Evolutionary conservation across 2,113 vertebrate genomes (phyloP).

Genomic region (Cairina moschata): DNA sequence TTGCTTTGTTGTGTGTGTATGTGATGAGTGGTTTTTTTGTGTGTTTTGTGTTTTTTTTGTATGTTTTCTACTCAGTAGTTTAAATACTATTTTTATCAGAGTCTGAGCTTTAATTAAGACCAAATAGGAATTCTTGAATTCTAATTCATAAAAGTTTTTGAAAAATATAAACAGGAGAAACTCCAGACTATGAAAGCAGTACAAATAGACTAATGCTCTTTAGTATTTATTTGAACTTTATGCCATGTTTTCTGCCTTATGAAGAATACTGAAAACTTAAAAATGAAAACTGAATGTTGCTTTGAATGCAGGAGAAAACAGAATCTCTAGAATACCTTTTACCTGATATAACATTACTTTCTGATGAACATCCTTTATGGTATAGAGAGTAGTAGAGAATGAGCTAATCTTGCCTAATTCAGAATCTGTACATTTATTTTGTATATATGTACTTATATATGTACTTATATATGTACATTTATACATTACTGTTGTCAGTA

Average conservation of each 20-base stretch:
- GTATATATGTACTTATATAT: no score
- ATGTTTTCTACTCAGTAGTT: fast-evolving
- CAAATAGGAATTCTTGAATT: background rate
- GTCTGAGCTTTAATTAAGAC: background rate
- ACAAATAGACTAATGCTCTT: fast-evolving
- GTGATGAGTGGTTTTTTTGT: background rate
- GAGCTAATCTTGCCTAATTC: background rate
- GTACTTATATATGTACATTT: no score
- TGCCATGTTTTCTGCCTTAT: background rate
- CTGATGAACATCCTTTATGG: background rate
- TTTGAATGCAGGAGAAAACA: background rate
- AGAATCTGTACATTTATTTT: background rate
- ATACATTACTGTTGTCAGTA: background rate
- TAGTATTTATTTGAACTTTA: background rate
- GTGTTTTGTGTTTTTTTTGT: background rate
- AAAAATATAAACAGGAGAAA: background rate
- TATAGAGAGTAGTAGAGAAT: background rate
- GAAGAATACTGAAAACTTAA: background rate
- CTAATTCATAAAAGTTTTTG: background rate
- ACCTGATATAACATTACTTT: background rate
- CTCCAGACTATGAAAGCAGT: background rate
- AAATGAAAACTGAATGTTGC: background rate
- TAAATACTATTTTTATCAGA: background rate
- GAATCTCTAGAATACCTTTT: background rate
- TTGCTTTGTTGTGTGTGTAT: background rate